Evolutionary conservation across 2,113 vertebrate genomes (phyloP).

Genomic region (Lipophrys pholis): DNA sequence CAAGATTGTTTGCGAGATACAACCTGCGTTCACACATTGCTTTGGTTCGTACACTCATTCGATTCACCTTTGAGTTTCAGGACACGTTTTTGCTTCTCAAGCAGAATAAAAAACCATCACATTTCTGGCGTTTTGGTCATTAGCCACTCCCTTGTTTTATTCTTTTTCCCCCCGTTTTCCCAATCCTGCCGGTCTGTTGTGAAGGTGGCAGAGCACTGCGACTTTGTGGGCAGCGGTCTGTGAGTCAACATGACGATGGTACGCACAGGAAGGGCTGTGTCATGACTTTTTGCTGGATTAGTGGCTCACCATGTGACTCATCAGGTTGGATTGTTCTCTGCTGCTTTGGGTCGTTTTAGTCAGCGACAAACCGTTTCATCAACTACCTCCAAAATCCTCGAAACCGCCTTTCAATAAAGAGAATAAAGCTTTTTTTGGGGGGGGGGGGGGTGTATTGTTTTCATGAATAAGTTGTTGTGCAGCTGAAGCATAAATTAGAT

Average conservation of each 20-base stretch:
- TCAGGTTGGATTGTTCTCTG: neutral
- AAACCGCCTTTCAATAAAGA: neutral
- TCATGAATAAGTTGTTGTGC: neutral
- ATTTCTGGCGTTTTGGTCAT: neutral
- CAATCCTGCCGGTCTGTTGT: too few relatives aligned
- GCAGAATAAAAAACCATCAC: neutral
- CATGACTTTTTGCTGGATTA: constrained; percentile 48
- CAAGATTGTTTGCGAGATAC: too few relatives aligned
- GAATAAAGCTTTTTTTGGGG: neutral
- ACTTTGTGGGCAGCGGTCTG: constrained; percentile 23
- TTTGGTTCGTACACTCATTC: too few relatives aligned
- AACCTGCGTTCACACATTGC: too few relatives aligned
- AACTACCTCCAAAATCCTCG: neutral
- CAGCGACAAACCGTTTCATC: neutral
- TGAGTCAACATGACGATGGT: constrained; percentile 48
- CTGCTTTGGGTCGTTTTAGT: neutral
- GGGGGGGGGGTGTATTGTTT: neutral
- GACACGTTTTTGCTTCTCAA: neutral
- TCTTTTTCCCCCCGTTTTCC: too few relatives aligned
- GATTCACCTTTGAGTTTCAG: neutral
- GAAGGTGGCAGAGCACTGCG: constrained; percentile 14
- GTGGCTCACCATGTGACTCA: constrained; percentile 52
- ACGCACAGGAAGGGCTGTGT: constrained; percentile 47
- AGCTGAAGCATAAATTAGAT: neutral
- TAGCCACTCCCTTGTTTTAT: neutral